phyloP scores from a whole-genome alignment of 2,888 invertebrate species.

The Mesopsocus fuscifrons region DNA sequence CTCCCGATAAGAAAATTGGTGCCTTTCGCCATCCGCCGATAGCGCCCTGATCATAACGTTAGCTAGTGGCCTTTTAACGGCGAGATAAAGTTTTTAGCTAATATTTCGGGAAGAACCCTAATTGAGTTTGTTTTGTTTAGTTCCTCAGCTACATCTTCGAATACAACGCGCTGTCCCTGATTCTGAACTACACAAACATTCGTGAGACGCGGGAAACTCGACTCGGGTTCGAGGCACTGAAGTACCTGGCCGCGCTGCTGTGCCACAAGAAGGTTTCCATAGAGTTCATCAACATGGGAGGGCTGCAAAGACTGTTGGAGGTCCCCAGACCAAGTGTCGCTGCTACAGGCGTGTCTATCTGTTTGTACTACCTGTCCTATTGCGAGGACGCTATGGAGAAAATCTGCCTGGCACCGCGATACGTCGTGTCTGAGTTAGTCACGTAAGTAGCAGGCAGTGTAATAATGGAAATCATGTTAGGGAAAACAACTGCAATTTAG shows the following conservation, averaged over 20 bases:
- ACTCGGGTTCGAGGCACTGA: conserved; percentile 88
- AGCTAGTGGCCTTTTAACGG: too few relatives aligned
- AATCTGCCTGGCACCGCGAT: conserved; percentile 69
- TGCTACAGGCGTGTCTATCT: conserved; percentile 90
- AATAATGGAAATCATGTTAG: conserved; percentile 1
- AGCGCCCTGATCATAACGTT: too few relatives aligned
- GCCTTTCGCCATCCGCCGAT: too few relatives aligned
- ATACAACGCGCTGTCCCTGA: conserved; percentile 73
- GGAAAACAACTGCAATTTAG: conserved; percentile 1
- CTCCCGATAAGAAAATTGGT: too few relatives aligned
- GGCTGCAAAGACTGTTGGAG: conserved; percentile 66
- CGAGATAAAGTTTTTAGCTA: too few relatives aligned
- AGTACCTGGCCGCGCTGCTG: conserved; percentile 81
- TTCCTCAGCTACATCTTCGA: conserved; percentile 87
- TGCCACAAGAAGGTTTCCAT: conserved; percentile 98
- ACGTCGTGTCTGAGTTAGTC: conserved; percentile 56
- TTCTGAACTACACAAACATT: conserved; percentile 78
- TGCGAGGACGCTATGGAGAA: conserved; percentile 96
- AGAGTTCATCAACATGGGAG: conserved; percentile 80
- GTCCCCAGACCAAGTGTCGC: conserved; percentile 88
- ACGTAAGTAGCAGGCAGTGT: too few relatives aligned
- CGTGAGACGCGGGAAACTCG: conserved; percentile 76
- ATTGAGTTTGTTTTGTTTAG: too few relatives aligned
- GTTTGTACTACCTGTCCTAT: conserved; percentile 90
- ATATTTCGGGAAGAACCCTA: too few relatives aligned